These are phyloP conservation scores for Lepidocyrtoides sp. DNA, from an alignment of 2,888 invertebrate species.

Conservation along the genomic window DNA sequence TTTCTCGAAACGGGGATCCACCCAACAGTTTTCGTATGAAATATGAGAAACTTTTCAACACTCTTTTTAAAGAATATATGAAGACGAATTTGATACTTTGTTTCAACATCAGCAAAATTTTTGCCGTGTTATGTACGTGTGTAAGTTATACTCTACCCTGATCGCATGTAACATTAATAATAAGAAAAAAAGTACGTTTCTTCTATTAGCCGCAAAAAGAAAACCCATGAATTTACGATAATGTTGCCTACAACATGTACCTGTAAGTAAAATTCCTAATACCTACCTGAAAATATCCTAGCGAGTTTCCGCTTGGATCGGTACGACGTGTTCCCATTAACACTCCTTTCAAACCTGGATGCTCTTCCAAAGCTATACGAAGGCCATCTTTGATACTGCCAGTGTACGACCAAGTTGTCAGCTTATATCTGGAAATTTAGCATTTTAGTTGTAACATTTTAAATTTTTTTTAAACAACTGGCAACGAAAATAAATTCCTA, in stretches of 20 bases:
- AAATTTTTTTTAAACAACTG: no score
- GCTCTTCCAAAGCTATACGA: constrained; percentile 88
- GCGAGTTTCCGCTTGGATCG: constrained; percentile 93
- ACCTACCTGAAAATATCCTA: constrained; percentile 92
- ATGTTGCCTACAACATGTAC: no score
- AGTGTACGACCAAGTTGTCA: constrained; percentile 90
- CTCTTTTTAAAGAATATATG: no score
- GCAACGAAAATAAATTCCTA: no score
- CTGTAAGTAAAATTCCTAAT: no score
- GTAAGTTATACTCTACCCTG: no score
- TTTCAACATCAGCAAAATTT: neutral
- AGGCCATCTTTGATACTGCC: constrained; percentile 92
- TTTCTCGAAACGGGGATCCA: neutral
- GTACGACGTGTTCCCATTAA: constrained; percentile 97
- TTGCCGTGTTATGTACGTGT: neutral
- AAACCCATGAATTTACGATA: neutral
- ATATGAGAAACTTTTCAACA: neutral
- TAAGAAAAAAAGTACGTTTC: neutral
- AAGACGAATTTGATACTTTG: neutral
- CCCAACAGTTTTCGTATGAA: constrained; percentile 25
- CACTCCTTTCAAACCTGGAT: constrained; percentile 91
- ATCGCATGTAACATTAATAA: no score
- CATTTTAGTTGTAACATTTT: no score
- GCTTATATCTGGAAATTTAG: constrained; percentile 89
- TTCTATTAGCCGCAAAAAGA: neutral